Conservation (phyloP, 1,140 invertebrate species). For the Bombus soroeensis region DNA sequence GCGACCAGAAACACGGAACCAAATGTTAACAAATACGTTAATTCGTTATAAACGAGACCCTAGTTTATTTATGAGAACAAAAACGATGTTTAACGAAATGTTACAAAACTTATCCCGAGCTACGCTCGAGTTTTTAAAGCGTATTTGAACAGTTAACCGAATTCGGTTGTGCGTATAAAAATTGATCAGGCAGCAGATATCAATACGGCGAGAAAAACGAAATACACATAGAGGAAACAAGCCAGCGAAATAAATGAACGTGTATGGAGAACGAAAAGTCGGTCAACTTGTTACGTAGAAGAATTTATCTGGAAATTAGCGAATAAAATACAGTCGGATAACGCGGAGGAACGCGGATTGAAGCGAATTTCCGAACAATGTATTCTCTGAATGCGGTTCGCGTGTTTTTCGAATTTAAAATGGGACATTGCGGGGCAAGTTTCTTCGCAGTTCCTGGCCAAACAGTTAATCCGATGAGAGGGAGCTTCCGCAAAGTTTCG, state of each 20-base stretch:
- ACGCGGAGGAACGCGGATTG: neutral
- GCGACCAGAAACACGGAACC: neutral
- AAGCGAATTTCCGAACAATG: neutral
- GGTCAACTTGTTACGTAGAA: neutral
- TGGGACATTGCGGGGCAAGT: conserved; percentile 13
- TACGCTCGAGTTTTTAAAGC: neutral
- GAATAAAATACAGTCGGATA: neutral
- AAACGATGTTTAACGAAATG: neutral
- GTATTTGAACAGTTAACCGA: neutral
- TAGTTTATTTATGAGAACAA: no score
- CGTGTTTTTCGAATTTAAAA: conserved; percentile 31
- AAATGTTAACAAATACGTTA: neutral
- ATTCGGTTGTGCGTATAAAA: neutral
- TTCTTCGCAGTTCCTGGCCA: conserved; percentile 22
- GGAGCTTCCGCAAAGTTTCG: conserved; percentile 19
- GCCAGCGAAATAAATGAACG: neutral
- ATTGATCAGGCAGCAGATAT: neutral
- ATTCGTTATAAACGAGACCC: neutral
- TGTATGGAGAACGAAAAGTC: neutral
- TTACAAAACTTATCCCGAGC: neutral
- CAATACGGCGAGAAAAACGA: neutral
- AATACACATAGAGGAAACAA: neutral
- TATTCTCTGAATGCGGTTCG: neutral
- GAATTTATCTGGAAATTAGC: neutral
- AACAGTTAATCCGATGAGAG: conserved; percentile 48